Evolutionary conservation across 2,797 vertebrate genomes (phyloP).

Genomic region (Danio kyathit): DNA sequence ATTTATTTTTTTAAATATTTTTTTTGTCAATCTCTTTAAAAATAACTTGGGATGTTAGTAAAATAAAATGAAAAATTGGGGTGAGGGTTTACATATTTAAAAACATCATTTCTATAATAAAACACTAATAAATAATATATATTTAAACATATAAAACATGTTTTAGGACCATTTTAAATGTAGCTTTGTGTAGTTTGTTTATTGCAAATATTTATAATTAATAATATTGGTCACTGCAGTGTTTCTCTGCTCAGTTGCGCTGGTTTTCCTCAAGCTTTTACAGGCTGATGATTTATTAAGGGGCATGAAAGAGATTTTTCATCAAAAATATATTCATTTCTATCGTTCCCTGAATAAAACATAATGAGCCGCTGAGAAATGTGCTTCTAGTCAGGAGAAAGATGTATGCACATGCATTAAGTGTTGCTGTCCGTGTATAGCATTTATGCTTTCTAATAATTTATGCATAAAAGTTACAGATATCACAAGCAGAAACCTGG

Average conservation of each 20-base stretch:
- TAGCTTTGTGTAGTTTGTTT: too few species aligned
- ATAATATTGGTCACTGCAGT: not conserved
- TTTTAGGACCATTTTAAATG: too few species aligned
- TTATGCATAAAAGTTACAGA: not conserved
- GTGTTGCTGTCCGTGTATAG: not conserved
- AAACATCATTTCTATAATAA: too few species aligned
- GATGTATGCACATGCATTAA: conserved; percentile 35
- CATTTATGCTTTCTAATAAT: not conserved
- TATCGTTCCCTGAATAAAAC: conserved; percentile 65
- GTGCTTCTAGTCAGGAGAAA: conserved; percentile 1
- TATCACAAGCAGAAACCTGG: too few species aligned
- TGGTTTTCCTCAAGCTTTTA: conserved; percentile 58
- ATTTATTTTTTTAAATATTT: too few species aligned
- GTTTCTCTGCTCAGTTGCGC: conserved; percentile 26
- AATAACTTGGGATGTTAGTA: too few species aligned
- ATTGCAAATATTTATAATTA: too few species aligned
- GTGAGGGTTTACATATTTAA: too few species aligned
- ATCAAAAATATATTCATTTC: conserved; percentile 70
- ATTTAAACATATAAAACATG: too few species aligned
- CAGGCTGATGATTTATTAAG: conserved; percentile 69
- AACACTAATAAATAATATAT: too few species aligned
- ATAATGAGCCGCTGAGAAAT: conserved; percentile 49
- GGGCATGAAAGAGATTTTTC: conserved; percentile 62
- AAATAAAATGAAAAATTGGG: too few species aligned
- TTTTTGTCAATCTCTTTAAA: too few species aligned